Base-by-base conservation (phyloP, 2,797 vertebrate genomes). In the Hipposideros larvatus region DNA sequence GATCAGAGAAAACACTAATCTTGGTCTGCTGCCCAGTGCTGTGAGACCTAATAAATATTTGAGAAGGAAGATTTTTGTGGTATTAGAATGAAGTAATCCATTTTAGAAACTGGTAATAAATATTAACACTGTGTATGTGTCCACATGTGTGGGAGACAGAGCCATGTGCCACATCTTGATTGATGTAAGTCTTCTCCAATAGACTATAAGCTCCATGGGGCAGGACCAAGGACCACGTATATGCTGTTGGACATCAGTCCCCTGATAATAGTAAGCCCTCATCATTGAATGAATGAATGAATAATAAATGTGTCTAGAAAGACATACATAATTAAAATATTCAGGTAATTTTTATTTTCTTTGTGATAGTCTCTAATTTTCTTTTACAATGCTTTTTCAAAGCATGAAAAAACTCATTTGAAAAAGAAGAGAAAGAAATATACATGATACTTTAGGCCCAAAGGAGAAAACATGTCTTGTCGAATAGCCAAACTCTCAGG, bases 51-150 rank as follows among this genome's bases (percentile, higher is more conserved):
- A 31, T 66, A 66, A 78, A 71, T 66, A 73, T 59, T 95, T 78
- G 71, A 88, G 34, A 73, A 79, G 66, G 26, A 84, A 87, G 28
- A 80, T 51, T 55, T 82, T 68, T 41, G 34, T 21, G n/a, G 31
- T 61, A 34, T 68, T 85, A 61, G 34, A 53, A 71, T 43, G 22
- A 73, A 90, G 82, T 86, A 86, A 92, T 90, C 13, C 61, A 59
- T 83, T 91, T 88, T 79, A 22, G 65, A 74, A 87, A 37, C 28
- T 87, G 55, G 26, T 65, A 71, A 83, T 75, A 68, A 89, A 63
- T 9, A 9, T 86, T 61, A 75, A 51, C 16, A 13, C 46, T 70
- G 53, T 11, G 21, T 57, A 26, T 2, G 4, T 28, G 34, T 63
- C 10, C 24, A 90, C 61, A 24, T 14, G 22, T 37, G 48, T 83